Evolutionary conservation across 2,113 vertebrate genomes (phyloP).

Genomic region (Gnathonemus longibarbis): DNA sequence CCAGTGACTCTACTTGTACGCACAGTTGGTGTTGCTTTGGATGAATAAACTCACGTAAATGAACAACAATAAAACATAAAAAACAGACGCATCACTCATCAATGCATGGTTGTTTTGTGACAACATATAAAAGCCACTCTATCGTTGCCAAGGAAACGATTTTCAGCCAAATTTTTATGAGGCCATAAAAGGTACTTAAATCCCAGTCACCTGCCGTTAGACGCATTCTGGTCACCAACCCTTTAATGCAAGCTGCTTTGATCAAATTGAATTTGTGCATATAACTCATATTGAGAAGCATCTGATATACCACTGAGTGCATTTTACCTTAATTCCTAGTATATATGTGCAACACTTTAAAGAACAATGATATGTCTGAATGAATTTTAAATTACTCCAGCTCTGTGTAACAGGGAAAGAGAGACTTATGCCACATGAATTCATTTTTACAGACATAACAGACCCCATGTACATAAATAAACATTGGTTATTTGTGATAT

Average conservation of each 20-base stretch:
- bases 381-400: neutral
- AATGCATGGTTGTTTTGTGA: neutral
- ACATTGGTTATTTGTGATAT: neutral
- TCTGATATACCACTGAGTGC: neutral
- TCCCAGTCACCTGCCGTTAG: neutral
- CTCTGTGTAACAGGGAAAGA: neutral
- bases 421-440: neutral
- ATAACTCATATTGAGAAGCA: neutral
- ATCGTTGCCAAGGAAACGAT: neutral
- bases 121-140: neutral
- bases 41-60: neutral
- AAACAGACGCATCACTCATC: neutral
- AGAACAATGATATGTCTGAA: neutral
- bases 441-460: conserved; percentile 7
- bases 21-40: neutral
- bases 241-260: neutral
- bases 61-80: neutral
- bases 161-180: neutral
- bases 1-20: neutral
- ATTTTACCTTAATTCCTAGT: neutral
- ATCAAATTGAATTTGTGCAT: neutral
- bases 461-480: neutral
- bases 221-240: neutral
- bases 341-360: neutral
- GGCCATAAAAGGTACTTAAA: neutral